phyloP scores from a whole-genome alignment of 2,797 vertebrate genomes.

The Hypotaenidia okinawae region DNA sequence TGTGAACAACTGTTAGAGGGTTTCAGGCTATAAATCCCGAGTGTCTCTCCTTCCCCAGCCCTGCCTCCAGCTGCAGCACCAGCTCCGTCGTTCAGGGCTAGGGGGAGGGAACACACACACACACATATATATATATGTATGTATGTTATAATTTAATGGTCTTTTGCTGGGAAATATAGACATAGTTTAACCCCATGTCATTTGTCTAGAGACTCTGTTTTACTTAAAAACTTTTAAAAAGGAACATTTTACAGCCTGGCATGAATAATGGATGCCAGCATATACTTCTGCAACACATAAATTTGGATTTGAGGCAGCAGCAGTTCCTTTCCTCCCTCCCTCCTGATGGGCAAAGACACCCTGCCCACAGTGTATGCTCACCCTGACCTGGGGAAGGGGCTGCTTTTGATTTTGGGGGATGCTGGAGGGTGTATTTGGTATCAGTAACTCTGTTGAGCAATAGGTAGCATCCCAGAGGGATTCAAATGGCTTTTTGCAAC shows the following conservation, averaged over 20 bases:
- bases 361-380: rapidly evolving
- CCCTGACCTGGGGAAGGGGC: background rate
- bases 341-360: rapidly evolving
- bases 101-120: background rate
- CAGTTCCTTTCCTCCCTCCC: background rate
- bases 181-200: conserved; percentile 11
- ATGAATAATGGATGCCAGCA: background rate
- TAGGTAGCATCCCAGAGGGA: background rate
- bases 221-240: conserved; percentile 22
- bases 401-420: background rate
- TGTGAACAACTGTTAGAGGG: background rate
- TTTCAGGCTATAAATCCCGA: background rate
- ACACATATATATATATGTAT: background rate
- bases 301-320: background rate
- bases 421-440: too few species aligned
- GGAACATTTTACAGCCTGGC: background rate
- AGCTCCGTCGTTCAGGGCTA: background rate
- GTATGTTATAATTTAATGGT: background rate
- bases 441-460: rapidly evolving
- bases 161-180: conserved; percentile 20
- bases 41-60: background rate
- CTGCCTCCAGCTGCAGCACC: conserved; percentile 33
- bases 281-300: background rate
- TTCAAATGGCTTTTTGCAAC: background rate
- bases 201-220: conserved; percentile 9